These are phyloP conservation scores for Eupsittula cactorum DNA, from an alignment of 2,113 vertebrate genomes.

Conservation along the genomic window DNA sequence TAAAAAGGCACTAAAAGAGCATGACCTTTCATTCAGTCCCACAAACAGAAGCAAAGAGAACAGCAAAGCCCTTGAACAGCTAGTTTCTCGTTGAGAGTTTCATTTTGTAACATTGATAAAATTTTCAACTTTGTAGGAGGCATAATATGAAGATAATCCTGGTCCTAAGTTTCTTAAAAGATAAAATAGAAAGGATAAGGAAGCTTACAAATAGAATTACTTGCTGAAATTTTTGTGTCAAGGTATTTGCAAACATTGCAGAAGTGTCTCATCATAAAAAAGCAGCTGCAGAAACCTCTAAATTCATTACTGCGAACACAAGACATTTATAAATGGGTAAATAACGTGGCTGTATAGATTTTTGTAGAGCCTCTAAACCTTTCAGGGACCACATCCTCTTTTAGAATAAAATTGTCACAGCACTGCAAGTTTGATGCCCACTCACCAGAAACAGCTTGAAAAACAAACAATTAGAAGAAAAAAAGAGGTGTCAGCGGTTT, in stretches of 20 bases:
- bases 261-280: constrained; percentile 20
- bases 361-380: constrained; percentile 39
- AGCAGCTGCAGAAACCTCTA: constrained; percentile 24
- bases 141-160: not conserved
- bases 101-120: not conserved
- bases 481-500: constrained; percentile 42
- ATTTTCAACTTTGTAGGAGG: not conserved
- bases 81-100: not conserved
- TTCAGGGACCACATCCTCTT: not conserved
- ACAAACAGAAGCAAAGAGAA: not conserved
- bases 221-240: not conserved
- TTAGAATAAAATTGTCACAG: constrained; percentile 52
- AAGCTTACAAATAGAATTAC: not conserved
- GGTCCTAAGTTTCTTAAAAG: not conserved
- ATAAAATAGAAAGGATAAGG: not conserved
- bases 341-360: constrained; percentile 16
- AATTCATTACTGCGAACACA: constrained; percentile 55
- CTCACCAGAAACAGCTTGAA: constrained; percentile 45
- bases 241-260: constrained; percentile 10
- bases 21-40: not conserved
- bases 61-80: not conserved
- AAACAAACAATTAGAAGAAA: constrained; percentile 56
- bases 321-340: constrained; percentile 45
- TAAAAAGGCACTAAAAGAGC: constrained; percentile 2
- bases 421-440: constrained; percentile 36